Evolutionary conservation across 2,113 vertebrate species (phyloP).

Genomic region (Pygoscelis antarcticus): DNA sequence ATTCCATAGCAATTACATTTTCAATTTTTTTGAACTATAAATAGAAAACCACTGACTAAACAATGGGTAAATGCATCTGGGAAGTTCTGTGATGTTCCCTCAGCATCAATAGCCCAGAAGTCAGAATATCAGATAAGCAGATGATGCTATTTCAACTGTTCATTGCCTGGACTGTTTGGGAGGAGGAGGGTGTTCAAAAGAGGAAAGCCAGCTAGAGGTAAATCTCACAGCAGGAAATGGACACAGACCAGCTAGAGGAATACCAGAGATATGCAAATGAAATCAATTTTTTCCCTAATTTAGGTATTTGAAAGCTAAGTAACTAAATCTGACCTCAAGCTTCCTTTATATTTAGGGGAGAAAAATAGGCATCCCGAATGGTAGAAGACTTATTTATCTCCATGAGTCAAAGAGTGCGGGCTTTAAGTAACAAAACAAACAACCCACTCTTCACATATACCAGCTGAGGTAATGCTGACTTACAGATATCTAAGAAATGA

Average conservation of each 20-base stretch:
- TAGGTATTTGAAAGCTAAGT: not conserved
- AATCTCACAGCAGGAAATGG: not conserved
- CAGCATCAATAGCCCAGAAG: not conserved
- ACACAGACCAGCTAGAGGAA: not conserved
- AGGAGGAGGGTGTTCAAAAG: rapidly evolving
- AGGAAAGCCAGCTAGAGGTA: not conserved
- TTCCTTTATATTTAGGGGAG: not conserved
- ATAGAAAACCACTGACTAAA: not conserved
- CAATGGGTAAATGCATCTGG: not conserved
- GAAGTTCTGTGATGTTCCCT: not conserved
- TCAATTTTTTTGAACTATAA: not conserved
- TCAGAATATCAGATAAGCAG: not conserved
- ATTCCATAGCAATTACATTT: not conserved
- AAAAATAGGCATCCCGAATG: not conserved
- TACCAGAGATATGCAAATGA: not conserved
- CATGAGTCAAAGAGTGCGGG: not conserved
- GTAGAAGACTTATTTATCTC: not conserved
- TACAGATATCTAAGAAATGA: not conserved
- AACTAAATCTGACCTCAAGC: not conserved
- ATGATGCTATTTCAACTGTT: not conserved
- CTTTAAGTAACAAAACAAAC: not conserved
- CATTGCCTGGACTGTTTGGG: not conserved
- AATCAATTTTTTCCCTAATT: not conserved
- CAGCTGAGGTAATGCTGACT: not conserved
- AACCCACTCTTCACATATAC: not conserved